phyloP scores from a whole-genome alignment of 2,113 vertebrate genomes.

The Andinoacara biseriatus region DNA sequence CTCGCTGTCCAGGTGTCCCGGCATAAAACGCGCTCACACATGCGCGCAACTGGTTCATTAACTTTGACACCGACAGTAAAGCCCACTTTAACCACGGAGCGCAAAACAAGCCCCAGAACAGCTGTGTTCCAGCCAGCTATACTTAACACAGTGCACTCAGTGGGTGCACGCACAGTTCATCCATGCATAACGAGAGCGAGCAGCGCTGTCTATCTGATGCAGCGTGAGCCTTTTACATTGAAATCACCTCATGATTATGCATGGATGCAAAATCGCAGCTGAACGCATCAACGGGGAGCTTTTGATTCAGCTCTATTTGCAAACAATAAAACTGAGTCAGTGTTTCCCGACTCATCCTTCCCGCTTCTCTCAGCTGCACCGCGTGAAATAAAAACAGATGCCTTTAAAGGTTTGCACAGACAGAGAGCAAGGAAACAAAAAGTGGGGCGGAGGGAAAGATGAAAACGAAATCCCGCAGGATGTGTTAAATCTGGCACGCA shows the following conservation, averaged over 20 bases:
- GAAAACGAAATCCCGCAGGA: neutral
- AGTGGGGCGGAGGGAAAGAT: too few relatives aligned
- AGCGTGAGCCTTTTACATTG: constrained; percentile 46
- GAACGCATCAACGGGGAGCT: constrained; percentile 19
- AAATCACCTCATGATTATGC: constrained; percentile 56
- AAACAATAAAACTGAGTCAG: constrained; percentile 12
- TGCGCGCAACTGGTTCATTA: constrained; percentile 33
- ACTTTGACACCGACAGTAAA: constrained; percentile 18
- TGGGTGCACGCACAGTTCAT: constrained; percentile 24
- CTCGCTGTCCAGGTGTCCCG: constrained; percentile 5
- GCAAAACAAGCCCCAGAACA: constrained; percentile 41
- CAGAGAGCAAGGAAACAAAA: neutral
- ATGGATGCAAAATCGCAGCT: constrained; percentile 35
- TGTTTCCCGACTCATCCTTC: neutral
- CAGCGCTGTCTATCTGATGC: constrained; percentile 22
- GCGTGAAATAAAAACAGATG: neutral
- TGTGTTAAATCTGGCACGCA: neutral
- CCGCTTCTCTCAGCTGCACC: neutral
- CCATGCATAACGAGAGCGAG: constrained; percentile 38
- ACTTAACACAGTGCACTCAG: constrained; percentile 25
- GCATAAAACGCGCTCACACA: neutral
- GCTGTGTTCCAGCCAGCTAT: constrained; percentile 41
- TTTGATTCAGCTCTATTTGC: constrained; percentile 30
- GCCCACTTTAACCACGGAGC: constrained; percentile 23
- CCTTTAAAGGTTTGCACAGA: neutral